Percentiles rank a stretch among this genome's conserved stretches.
These are phyloP conservation scores for Masticophis lateralis DNA, from an alignment of 2,797 vertebrate species.

Conservation along the genomic window DNA sequence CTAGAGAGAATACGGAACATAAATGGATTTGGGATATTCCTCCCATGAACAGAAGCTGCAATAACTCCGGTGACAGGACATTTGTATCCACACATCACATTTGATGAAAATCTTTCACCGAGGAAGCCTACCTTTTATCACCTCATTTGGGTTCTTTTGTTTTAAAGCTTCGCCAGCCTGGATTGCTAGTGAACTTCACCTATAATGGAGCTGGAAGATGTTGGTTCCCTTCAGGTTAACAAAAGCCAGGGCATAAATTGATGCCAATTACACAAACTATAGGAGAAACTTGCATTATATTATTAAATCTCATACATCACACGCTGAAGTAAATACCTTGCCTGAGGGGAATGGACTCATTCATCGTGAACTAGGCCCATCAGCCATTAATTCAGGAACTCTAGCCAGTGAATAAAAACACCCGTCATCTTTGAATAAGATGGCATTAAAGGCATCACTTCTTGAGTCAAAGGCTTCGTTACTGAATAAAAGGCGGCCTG, in stretches of 20 bases:
- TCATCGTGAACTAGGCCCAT: conserved; percentile 72
- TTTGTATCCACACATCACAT: conserved; percentile 57
- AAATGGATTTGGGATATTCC: conserved; percentile 67
- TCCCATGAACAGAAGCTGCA: conserved; percentile 61
- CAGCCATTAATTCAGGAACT: conserved; percentile 77
- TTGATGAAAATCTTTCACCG: conserved; percentile 58
- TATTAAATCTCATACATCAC: conserved; percentile 75
- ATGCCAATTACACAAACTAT: conserved; percentile 56
- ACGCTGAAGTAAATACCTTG: conserved; percentile 66
- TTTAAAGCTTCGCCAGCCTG: conserved; percentile 53
- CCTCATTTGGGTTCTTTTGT: conserved; percentile 51
- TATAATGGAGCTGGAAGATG: conserved; percentile 46
- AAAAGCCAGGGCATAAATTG: conserved; percentile 52
- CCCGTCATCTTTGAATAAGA: conserved; percentile 71
- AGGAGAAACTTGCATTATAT: conserved; percentile 63
- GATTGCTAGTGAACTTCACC: conserved; percentile 21
- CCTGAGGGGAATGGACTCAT: conserved; percentile 68
- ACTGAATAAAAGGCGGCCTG: conserved; percentile 72
- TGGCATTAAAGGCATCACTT: conserved; percentile 70
- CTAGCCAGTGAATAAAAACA: conserved; percentile 72
- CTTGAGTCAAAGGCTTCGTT: conserved; percentile 75
- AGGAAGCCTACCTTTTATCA: conserved; percentile 50
- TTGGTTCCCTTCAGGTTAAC: conserved; percentile 42
- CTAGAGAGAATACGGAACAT: conserved; percentile 60
- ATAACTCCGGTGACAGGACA: conserved; percentile 56